phyloP scores from a whole-genome alignment of 2,113 vertebrate species.

The Perca schrenkii region DNA sequence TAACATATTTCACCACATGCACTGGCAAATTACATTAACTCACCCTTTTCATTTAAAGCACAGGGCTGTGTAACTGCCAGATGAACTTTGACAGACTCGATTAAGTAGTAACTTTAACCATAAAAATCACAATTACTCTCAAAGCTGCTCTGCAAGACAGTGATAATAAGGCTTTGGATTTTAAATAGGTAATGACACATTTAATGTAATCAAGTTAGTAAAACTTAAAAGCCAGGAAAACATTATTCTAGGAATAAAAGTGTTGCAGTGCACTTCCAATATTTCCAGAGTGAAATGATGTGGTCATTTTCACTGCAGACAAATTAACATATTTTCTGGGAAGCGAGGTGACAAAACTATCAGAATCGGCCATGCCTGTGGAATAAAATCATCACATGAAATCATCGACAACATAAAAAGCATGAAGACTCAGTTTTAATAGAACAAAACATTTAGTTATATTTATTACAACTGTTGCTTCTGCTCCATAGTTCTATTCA shows the following conservation, averaged over 20 bases:
- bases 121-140: slow-evolving; percentile 30
- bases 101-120: slow-evolving; percentile 19
- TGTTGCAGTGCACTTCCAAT: slow-evolving; percentile 30
- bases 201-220: slow-evolving; percentile 44
- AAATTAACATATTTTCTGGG: slow-evolving; percentile 19
- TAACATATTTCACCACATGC: slow-evolving; percentile 29
- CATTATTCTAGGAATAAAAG: slow-evolving; percentile 49
- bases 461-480: background rate
- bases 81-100: slow-evolving; percentile 7
- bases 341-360: slow-evolving; percentile 28
- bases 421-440: background rate
- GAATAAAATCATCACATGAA: slow-evolving; percentile 10
- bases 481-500: background rate
- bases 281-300: slow-evolving; percentile 37
- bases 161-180: slow-evolving; percentile 28
- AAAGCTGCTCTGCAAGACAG: slow-evolving; percentile 22
- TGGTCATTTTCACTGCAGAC: slow-evolving; percentile 22
- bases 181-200: slow-evolving; percentile 32
- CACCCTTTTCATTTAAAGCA: slow-evolving; percentile 9
- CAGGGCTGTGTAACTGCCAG: slow-evolving; percentile 8
- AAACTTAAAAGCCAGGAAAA: slow-evolving; percentile 35
- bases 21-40: slow-evolving; percentile 21
- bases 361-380: background rate
- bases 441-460: background rate
- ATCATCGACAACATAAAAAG: background rate